Evolutionary conservation across 2,113 vertebrate species (phyloP), one percentile per base, ranked within the genome.

Genomic region (Cyanistes caeruleus): DNA sequence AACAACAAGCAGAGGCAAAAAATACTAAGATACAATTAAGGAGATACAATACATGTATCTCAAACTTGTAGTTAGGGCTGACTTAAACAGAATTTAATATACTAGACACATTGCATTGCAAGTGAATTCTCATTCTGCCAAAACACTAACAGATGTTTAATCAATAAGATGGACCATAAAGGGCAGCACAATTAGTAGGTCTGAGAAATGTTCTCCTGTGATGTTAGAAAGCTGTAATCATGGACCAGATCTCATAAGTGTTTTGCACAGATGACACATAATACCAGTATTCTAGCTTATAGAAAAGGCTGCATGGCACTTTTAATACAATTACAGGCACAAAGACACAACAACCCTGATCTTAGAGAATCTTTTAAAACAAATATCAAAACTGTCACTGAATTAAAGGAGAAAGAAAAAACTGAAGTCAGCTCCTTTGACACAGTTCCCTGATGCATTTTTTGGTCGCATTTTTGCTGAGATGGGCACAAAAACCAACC

Each of bases 61-160:
- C 56, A 88, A 95, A 90, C 31, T 96, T 94, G 30, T 92, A 87
- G 65, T 95, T 70, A 95, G 53, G 28, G n/a, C 75, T 84, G 90
- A 86, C 60, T 95, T 96, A 96, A 62, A 97, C 94, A 95, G 76
- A 92, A 92, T 96, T 97, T 97, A 97, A 94, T 96, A 94, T 82
- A 96, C 64, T 82, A 96, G 64, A 81, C 51, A 94, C 64, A 95
- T 94, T 95, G 28, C 65, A 96, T 81, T 91, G 84, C 72, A 90
- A 96, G 59, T 70, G 89, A 94, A 94, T 93, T 95, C 77, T 97
- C 94, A 95, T 90, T 93, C 97, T 3, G 0, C 84, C 85, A 96
- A 96, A 97, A 97, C 89, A 91, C 63, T 96, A 96, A 94, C 95
- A 97, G 95, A 95, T 94, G 70, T 97, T 96, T 97, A 96, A 97